Conservation (phyloP, 2,113 vertebrate genomes). For the Amblyopsis rosae region DNA sequence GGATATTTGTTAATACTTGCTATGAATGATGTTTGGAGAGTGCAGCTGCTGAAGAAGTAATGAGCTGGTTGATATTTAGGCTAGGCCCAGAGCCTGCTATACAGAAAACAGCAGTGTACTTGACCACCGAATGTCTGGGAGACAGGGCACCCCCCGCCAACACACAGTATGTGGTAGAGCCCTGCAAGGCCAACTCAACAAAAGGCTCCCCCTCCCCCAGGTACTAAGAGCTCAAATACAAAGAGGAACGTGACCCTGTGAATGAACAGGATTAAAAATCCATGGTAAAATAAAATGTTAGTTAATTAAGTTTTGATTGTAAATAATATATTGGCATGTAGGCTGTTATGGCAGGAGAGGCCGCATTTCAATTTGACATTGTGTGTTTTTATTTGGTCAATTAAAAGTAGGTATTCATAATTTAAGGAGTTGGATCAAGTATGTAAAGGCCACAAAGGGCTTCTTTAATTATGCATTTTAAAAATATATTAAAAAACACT, state of each 20-base stretch:
- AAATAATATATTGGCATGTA: slow-evolving; percentile 16
- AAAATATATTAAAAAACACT: not conserved
- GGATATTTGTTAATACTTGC: slow-evolving; percentile 52
- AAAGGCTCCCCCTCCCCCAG: slow-evolving; percentile 62
- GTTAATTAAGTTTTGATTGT: slow-evolving; percentile 13
- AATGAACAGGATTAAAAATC: slow-evolving; percentile 16
- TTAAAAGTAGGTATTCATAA: not conserved
- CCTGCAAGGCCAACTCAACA: slow-evolving; percentile 65
- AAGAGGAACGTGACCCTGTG: slow-evolving; percentile 58
- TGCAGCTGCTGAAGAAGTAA: slow-evolving; percentile 61
- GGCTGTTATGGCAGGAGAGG: slow-evolving; percentile 8
- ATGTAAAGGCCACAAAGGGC: not conserved
- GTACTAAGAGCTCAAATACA: slow-evolving; percentile 51
- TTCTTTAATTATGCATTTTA: not conserved
- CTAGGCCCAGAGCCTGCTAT: slow-evolving; percentile 24
- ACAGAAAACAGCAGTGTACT: slow-evolving; percentile 39
- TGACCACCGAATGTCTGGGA: slow-evolving; percentile 34
- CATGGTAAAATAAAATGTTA: slow-evolving; percentile 19
- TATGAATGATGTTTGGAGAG: slow-evolving; percentile 63
- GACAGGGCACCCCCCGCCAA: not conserved
- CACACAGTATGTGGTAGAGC: slow-evolving; percentile 31
- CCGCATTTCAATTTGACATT: not conserved
- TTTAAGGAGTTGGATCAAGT: slow-evolving; percentile 11
- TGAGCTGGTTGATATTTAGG: slow-evolving; percentile 59
- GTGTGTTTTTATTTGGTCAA: slow-evolving; percentile 16